Evolutionary conservation across 2,888 invertebrate species (phyloP), one percentile per base, ranked within the genome.

Genomic region (Petrolisthes manimaculis): DNA sequence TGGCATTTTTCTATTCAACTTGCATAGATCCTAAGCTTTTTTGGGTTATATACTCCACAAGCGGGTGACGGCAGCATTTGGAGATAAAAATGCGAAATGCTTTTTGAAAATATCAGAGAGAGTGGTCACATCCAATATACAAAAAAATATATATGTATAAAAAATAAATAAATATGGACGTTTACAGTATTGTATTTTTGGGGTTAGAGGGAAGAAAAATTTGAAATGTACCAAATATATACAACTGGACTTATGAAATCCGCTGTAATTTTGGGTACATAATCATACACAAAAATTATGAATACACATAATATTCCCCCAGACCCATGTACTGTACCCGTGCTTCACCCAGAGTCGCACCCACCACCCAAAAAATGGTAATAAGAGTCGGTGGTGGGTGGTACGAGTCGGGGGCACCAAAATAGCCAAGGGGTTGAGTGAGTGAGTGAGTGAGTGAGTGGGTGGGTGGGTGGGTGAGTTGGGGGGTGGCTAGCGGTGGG

Each of bases 11-110:
- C 14, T 56, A 61, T 82, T 24, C n/a, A n/a, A 85, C 12, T 67
- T 12, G 78, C 69, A 75, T 84, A 88, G 88, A 84, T 88, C 88
- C 88, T 88, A 84, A 80, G 88, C 84, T 88, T 80, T 56, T n/a
- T n/a, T n/a, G n/a, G 79, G 75, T 37, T 37, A 37, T 37, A 37
- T 79, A 81, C 80, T 88, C 88, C 80, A 84, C 88, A 81, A 81
- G 54, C 80, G 88, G 88, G 88, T 84, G 88, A 84, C 88, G 84
- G 88, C 37, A 37, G 37, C 84, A 75, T 81, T 81, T 67, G 77
- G 56, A 83, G 79, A 83, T 79, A 87, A 87, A 82, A 53, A 84
- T 8, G 37, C 24, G 55, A 37, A 37, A 37, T 37, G 37, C 37
- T n/a, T 6, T 6, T 71, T 71, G 71, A 71, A 71, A 71, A 71